Evolutionary conservation across 2,113 vertebrate species (phyloP).

Genomic region (Poicephalus gulielmi): DNA sequence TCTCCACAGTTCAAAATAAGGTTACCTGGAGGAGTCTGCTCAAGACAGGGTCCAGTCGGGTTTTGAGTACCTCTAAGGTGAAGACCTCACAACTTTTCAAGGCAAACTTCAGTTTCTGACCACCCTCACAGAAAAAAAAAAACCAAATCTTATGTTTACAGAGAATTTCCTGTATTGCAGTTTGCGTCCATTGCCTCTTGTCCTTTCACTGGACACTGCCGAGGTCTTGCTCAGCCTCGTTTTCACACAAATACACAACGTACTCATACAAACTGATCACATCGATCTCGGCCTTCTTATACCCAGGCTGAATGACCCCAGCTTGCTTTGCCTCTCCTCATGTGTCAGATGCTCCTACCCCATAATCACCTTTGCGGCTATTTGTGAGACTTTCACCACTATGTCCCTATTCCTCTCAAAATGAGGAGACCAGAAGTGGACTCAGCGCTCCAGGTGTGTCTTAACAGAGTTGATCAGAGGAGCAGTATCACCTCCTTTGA

Average conservation of each 20-base stretch:
- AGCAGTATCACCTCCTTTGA: not conserved
- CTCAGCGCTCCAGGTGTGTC: not conserved
- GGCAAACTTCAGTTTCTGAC: not conserved
- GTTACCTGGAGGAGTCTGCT: not conserved
- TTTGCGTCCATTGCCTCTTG: not conserved
- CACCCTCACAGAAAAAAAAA: not conserved
- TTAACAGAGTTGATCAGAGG: not conserved
- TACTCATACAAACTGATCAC: not conserved
- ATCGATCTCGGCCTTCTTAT: not conserved
- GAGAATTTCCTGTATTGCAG: not conserved
- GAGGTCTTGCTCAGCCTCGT: not conserved
- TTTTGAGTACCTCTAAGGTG: not conserved
- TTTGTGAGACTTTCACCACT: not conserved
- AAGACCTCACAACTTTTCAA: not conserved
- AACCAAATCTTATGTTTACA: rapidly evolving
- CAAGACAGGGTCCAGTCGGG: rapidly evolving
- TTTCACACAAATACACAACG: not conserved
- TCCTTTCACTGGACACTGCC: not conserved
- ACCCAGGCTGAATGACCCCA: not conserved
- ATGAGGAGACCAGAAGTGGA: not conserved
- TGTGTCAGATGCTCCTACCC: not conserved
- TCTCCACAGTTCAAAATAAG: not conserved
- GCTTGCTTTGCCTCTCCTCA: not conserved
- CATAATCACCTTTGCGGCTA: not conserved
- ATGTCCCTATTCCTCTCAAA: not conserved